A percentile compares a stretch with the other conserved stretches of the same genome.
These are phyloP conservation scores for Cerceris rybyensis DNA, from an alignment of 2,888 invertebrate species.

Conservation along the genomic window DNA sequence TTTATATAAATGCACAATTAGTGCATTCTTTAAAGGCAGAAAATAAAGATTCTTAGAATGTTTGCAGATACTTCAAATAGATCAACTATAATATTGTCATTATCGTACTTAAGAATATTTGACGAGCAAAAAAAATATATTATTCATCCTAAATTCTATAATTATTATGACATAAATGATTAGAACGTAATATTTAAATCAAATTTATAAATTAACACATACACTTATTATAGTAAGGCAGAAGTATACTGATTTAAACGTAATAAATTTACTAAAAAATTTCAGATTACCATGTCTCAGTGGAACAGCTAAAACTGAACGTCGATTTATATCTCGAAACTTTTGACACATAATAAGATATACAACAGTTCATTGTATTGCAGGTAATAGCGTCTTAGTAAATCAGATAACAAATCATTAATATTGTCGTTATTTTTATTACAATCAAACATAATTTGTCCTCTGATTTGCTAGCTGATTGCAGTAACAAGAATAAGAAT, in stretches of 20 bases:
- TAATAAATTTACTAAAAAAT: not conserved
- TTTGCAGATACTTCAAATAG: conserved; percentile 1
- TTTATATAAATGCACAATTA: not conserved
- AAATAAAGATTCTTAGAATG: not conserved
- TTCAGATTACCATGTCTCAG: not conserved
- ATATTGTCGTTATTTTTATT: conserved; percentile 49
- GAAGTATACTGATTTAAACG: not conserved
- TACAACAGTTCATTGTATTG: too few relatives aligned
- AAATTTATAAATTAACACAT: not conserved
- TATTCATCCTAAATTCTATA: conserved; percentile 6
- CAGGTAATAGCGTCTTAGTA: not conserved
- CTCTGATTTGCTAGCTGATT: conserved; percentile 35
- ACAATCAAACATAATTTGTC: conserved; percentile 32
- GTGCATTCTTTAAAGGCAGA: not conserved
- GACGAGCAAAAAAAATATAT: conserved; percentile 27
- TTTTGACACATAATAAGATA: too few relatives aligned
- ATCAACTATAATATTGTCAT: conserved; percentile 67
- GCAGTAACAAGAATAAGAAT: conserved; percentile 55
- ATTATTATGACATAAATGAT: too few relatives aligned
- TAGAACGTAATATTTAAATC: conserved; percentile 21
- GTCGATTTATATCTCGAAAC: too few relatives aligned
- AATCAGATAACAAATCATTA: conserved; percentile 31
- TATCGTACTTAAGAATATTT: conserved; percentile 38
- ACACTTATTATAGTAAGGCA: not conserved
- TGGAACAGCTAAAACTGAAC: too few relatives aligned